phyloP scores from a whole-genome alignment of 2,113 vertebrate genomes.

The Pteruthius melanotis region DNA sequence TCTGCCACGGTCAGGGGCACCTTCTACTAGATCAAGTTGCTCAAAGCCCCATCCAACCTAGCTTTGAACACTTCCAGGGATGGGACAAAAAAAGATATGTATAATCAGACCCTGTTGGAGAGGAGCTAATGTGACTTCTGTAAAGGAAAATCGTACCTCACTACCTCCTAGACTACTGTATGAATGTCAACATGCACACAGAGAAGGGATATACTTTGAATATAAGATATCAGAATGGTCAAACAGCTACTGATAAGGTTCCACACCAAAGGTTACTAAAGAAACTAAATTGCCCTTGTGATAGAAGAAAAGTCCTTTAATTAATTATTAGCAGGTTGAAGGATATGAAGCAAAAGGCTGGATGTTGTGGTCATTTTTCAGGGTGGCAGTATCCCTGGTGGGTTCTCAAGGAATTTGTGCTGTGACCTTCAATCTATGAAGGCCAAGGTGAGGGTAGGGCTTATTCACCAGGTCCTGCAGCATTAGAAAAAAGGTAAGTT shows the following conservation, averaged over 20 bases:
- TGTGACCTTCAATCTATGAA: neutral
- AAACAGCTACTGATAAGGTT: slow-evolving; percentile 35
- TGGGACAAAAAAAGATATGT: neutral
- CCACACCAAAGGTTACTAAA: neutral
- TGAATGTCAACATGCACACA: neutral
- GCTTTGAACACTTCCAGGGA: neutral
- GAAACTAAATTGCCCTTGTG: neutral
- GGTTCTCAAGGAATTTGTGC: neutral
- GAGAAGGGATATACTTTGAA: neutral
- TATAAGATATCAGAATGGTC: neutral
- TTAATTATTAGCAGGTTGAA: slow-evolving; percentile 12
- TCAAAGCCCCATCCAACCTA: neutral
- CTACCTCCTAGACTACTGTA: neutral
- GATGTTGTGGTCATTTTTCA: neutral
- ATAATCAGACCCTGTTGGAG: neutral
- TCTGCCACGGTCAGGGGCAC: neutral
- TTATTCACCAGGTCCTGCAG: neutral
- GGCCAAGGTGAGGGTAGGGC: neutral
- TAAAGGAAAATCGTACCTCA: neutral
- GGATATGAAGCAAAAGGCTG: neutral
- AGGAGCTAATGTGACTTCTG: neutral
- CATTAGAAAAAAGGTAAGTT: neutral
- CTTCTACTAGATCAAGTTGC: neutral
- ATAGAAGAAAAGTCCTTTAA: neutral
- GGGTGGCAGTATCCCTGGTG: neutral